Percentiles rank a stretch among this genome's conserved stretches.
These are phyloP conservation scores for Pseudochirops cupreus DNA, from an alignment of 2,797 vertebrate species.

Conservation along the genomic window DNA sequence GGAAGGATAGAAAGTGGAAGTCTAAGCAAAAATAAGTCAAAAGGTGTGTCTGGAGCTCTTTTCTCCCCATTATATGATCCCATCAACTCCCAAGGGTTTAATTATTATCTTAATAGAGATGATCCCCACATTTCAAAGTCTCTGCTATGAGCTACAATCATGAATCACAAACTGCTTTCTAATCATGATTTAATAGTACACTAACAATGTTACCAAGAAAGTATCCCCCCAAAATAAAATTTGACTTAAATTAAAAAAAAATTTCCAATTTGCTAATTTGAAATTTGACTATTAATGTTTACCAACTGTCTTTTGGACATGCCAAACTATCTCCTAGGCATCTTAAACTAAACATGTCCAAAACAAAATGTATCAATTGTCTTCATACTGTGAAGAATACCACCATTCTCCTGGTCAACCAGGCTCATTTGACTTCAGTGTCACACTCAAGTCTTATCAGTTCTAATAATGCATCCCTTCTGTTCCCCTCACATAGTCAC, in stretches of 20 bases:
- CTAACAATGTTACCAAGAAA: background rate
- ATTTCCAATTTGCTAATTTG: background rate
- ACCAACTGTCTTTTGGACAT: no score
- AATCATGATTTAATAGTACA: background rate
- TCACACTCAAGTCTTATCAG: no score
- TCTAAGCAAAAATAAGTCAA: background rate
- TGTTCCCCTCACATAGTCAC: no score
- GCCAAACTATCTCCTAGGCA: no score
- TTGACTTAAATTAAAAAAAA: background rate
- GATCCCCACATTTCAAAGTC: background rate
- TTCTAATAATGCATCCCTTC: no score
- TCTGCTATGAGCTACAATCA: background rate
- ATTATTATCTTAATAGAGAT: background rate
- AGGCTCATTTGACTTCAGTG: no score
- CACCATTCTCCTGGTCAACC: no score
- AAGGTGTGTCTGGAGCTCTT: background rate
- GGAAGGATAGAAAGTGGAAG: background rate
- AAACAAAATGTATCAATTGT: no score
- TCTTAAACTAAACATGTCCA: no score
- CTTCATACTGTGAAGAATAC: no score
- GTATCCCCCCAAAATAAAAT: background rate
- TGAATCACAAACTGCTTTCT: background rate
- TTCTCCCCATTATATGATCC: background rate
- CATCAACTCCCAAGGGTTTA: background rate
- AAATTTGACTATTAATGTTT: background rate